Evolutionary conservation across 2,888 invertebrate genomes (phyloP), one percentile per base, ranked within the genome.

Genomic region (Galerucella calmariensis): DNA sequence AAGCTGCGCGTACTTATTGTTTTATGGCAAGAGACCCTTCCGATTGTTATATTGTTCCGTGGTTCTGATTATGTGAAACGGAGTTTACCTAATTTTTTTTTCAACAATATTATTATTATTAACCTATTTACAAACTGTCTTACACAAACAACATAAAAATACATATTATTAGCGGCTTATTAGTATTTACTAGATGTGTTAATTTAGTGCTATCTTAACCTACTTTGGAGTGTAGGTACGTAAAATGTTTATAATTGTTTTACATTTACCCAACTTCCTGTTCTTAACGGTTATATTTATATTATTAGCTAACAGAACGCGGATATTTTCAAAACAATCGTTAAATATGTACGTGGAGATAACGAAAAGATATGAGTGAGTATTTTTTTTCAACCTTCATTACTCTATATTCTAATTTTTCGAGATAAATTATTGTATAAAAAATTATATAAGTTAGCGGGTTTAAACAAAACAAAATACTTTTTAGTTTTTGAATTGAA

Each of bases 251-350:
- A 51, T 51, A 51, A 51, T 14, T 48, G 48, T 41, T 51, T 51
- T 51, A 51, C 12, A 51, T 51, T 51, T 51, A 51, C 51, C n/a
- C n/a, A 51, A 51, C 51, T 51, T 51, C 51, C 51, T 14, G 51
- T 51, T n/a, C n/a, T 51, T 51, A 51, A 51, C 51, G 51, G 51
- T 51, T 51, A 14, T 51, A 51, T 51, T n/a, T 35, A 6, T 35
- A 41, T n/a, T 51, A 51, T 51, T 51, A 51, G 51, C n/a, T 51
- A 51, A n/a, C 51, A n/a, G 51, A 8, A 51, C 14, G 51, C n/a
- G 6, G n/a, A 41, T 51, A 51, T 16, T 51, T 51, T 51, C n/a
- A 16, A 51, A 51, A 51, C 51, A 51, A 51, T 51, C 51, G 51
- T 51, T 14, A 51, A 51, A n/a, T 51, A n/a, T 8, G n/a, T 51